Conservation (phyloP, 2,888 invertebrate species). For the Agriopis aurantiaria region DNA sequence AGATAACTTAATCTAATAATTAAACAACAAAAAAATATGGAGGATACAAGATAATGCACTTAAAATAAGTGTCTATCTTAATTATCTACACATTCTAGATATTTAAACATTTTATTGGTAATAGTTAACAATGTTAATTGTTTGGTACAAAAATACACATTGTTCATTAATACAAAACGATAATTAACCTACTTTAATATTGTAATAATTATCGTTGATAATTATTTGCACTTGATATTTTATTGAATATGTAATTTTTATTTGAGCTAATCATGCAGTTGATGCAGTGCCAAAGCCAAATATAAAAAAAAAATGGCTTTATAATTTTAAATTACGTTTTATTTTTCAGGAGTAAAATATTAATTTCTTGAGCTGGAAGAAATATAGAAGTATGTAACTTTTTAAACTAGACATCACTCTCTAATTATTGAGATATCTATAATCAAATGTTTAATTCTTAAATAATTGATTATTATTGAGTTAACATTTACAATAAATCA, state of each 20-base stretch:
- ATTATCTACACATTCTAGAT: constrained; percentile 43
- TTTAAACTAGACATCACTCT: not conserved
- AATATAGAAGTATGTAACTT: not conserved
- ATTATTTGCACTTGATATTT: constrained; percentile 35
- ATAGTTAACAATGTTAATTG: constrained; percentile 56
- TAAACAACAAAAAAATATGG: constrained; percentile 40
- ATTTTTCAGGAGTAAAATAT: no score
- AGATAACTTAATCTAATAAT: constrained; percentile 17
- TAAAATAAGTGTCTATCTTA: constrained; percentile 47
- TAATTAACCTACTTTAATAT: constrained; percentile 36
- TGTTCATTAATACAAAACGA: constrained; percentile 59
- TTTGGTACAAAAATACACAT: constrained; percentile 73
- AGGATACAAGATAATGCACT: constrained; percentile 50
- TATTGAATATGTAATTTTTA: constrained; percentile 20
- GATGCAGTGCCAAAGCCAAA: constrained; percentile 4
- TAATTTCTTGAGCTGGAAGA: not conserved
- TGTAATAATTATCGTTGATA: constrained; percentile 10
- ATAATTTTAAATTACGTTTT: no score
- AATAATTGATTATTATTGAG: not conserved
- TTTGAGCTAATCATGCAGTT: constrained; percentile 22
- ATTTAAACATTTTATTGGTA: constrained; percentile 46
- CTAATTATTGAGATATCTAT: not conserved
- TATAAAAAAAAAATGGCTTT: not conserved
- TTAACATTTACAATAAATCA: constrained; percentile 7
- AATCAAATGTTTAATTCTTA: not conserved